Base-by-base conservation (phyloP, 2,797 vertebrate genomes). In the Trachurus trachurus region DNA sequence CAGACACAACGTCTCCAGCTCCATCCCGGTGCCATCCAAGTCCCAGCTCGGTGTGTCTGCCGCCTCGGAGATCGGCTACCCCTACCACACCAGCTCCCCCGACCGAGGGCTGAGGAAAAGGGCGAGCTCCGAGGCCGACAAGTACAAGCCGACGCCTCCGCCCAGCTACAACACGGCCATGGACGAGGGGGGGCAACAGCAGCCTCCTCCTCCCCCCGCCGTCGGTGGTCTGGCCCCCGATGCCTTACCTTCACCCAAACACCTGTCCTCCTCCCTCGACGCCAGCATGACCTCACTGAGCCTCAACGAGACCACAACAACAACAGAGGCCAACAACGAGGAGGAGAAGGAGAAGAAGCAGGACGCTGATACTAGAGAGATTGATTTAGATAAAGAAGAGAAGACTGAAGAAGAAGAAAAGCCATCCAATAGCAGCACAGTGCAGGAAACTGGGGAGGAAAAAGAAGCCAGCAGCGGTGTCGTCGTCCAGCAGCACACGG, bases 1-100 rank as follows among this genome's bases (percentile, higher is more conserved):
- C 87, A 94, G 96, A 53, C 97, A 98, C 31, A 73, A 94, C 0
- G 94, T 96, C 64, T 99, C 98, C 62, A 97, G 94, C 69, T 96
- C 98, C 42, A 98, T 98, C 87, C 96, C 97, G 0, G 97, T 98
- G 78, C 97, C 98, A 57, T 88, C 94, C 90, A 97, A 97, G 92
- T 89, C 93, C 52, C 96, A 96, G 76, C 95, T 95, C 63, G 91
- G 95, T 0, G 89, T 95, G n/a, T 96, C 96, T 1, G 87, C 91
- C 17, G 89, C 92, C 45, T 88, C 95, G 1, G 97, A 97, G 66
- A 22, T 92, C 0, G 92, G 92, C 65, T 95, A 92, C 76, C 95
- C 96, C 1, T 71, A 87, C 47, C 94, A 90, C 71, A 92, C 92
- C 79, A 95, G 95, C 74, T 97, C 97, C 65, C 97, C 98, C 0